Evolutionary conservation across 2,113 vertebrate genomes (phyloP), one percentile per base, ranked within the genome.

Genomic region (Hippocampus zosterae): DNA sequence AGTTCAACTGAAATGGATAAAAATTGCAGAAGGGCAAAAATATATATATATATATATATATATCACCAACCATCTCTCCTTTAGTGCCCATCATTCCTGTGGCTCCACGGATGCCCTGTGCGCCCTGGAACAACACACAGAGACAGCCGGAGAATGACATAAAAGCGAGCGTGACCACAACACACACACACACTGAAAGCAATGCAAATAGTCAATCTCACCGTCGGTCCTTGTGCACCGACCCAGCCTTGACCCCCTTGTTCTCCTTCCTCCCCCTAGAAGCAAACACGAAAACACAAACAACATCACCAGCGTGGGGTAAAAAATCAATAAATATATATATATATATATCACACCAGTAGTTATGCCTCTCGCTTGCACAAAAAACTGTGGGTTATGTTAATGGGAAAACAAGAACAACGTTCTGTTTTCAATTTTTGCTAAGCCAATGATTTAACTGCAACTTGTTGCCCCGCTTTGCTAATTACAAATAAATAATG

Each of bases 211-310:
- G 37, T 3, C 63, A 27, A 87, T 89, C 93, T 94, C 89, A 99
- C 97, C 81, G 74, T 93, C 84, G 93, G 91, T 85, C 97, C 97
- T 91, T 95, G 94, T 82, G 94, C 72, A 81, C 97, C 97, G 8
- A 94, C 90, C 59, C 96, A 95, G 80, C 97, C 97, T 23, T 70
- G 46, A 68, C 82, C 83, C 77, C 97, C 97, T 83, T 98, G 95
- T 25, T 97, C 95, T 40, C 97, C 97, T 85, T 97, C 96, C 88
- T 96, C 95, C 71, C 97, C 97, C 96, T 99, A 57, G 75, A 71
- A 75, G 81, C 52, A 10, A 68, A 27, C 81, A 41, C 50, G 44
- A 60, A n/a, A 71, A 33, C 8, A 55, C 1, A 44, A 71, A 60
- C 11, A 70, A 29, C 3, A 68, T 10, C 8, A 69, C 18, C n/a